Evolutionary conservation across 2,888 invertebrate genomes (phyloP), one percentile per base, ranked within the genome.

Genomic region (Lycia hirtaria): DNA sequence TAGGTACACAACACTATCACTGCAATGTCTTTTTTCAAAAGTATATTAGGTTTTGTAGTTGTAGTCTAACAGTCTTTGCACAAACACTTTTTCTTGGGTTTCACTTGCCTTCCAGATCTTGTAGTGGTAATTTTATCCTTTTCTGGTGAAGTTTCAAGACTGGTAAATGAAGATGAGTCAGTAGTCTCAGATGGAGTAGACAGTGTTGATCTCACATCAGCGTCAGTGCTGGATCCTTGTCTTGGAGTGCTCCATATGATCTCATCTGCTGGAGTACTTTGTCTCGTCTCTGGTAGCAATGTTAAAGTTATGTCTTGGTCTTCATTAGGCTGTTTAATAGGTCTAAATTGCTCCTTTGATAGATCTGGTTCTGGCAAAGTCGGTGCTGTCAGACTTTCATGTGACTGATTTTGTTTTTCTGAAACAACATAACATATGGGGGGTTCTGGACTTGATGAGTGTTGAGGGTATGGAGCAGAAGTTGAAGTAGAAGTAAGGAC

Each of bases 1-100:
- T n/a, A n/a, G n/a, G 35, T 35, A 35, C 35, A 35, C 15, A 35
- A 12, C 35, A 35, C 35, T 35, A 14, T 35, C 35, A 35, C 35
- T 35, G 35, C 9, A 3, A 15, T 15, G 6, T n/a, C n/a, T n/a
- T n/a, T n/a, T 35, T 35, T 4, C 14, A 15, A 14, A 14, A 3
- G 12, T 35, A 5, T 12, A 15, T 3, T n/a, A 2, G 5, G 35
- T 35, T 15, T 35, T 35, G 3, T 35, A 12, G 14, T 35, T 4
- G 14, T 7, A 14, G 2, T 5, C 14, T 14, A 37, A 37, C 37
- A 37, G 14, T 37, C 37, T 37, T 37, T 37, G 15, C 37, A 37
- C 19, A 37, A 37, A 19, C 37, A 37, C 37, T 37, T 19, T 17
- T 37, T 4, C 9, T 37, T 37, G 7, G 17, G 37, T 37, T 37